These are phyloP conservation scores for Labia minor DNA, from an alignment of 2,888 invertebrate species.

Conservation along the genomic window DNA sequence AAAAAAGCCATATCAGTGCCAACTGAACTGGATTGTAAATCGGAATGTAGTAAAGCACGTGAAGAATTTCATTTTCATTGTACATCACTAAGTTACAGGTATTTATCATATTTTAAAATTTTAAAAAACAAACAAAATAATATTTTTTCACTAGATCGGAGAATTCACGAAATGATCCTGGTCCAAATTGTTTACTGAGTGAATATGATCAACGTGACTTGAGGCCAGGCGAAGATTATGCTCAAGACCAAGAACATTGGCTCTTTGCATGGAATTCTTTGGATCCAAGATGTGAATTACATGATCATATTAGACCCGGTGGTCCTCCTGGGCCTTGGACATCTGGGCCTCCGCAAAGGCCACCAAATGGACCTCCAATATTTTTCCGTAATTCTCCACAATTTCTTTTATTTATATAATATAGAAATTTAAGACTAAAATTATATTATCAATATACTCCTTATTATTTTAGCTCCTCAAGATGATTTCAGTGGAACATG, in stretches of 20 bases:
- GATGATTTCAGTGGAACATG: slow-evolving; percentile 42
- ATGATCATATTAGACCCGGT: not conserved
- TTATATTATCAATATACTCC: not conserved
- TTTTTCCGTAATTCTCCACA: slow-evolving; percentile 16
- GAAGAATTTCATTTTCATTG: slow-evolving; percentile 53
- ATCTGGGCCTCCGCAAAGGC: not conserved
- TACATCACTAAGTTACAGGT: slow-evolving; percentile 66
- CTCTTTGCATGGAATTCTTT: slow-evolving; percentile 69
- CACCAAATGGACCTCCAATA: slow-evolving; percentile 13
- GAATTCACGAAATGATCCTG: slow-evolving; percentile 30
- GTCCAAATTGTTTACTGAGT: slow-evolving; percentile 62
- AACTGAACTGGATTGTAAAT: slow-evolving; percentile 56
- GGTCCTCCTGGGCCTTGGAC: not conserved
- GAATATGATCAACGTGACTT: slow-evolving; percentile 67
- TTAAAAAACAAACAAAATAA: too few relatives aligned
- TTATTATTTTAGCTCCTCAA: slow-evolving; percentile 36
- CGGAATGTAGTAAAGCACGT: slow-evolving; percentile 50
- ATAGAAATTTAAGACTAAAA: not conserved
- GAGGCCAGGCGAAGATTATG: slow-evolving; percentile 60
- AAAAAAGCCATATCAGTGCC: slow-evolving; percentile 53
- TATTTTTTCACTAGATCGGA: slow-evolving; percentile 14
- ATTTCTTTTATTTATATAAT: not conserved
- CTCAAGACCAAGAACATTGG: slow-evolving; percentile 56
- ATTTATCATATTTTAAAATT: too few relatives aligned
- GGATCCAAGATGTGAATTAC: slow-evolving; percentile 51